A percentile compares a stretch with the other conserved stretches of the same genome.
phyloP scores from a whole-genome alignment of 2,113 vertebrate genomes.

The Coptodon bakossiorum region DNA sequence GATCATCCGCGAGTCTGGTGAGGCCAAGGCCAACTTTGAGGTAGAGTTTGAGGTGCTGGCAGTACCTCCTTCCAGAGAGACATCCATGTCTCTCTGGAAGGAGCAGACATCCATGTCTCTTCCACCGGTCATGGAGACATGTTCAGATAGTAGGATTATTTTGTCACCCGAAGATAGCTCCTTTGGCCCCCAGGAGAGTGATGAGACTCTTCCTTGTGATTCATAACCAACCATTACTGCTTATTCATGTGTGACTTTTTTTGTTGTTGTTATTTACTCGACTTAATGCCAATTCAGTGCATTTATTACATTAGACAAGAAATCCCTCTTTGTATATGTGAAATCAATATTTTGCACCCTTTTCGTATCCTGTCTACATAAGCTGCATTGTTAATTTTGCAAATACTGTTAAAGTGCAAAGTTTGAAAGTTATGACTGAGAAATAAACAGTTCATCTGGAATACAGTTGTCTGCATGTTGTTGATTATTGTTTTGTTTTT shows the following conservation, averaged over 20 bases:
- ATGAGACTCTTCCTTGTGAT: not conserved
- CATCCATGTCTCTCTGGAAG: not conserved
- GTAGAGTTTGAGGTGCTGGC: conserved; percentile 72
- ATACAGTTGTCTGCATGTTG: not conserved
- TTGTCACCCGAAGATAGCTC: fast-evolving
- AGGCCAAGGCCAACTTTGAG: conserved; percentile 78
- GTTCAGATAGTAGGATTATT: not conserved
- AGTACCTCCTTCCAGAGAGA: conserved; percentile 69
- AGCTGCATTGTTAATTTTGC: not conserved
- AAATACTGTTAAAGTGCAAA: not conserved
- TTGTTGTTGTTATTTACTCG: not conserved
- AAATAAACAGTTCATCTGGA: not conserved
- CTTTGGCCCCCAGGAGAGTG: not conserved
- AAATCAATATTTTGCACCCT: not conserved
- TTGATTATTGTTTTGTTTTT: not conserved
- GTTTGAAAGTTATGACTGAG: not conserved
- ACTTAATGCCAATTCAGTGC: not conserved
- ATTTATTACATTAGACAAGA: not conserved
- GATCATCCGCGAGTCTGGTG: conserved; percentile 74
- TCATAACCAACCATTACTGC: not conserved
- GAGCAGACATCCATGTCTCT: not conserved
- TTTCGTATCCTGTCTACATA: not conserved
- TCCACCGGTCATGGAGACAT: not conserved
- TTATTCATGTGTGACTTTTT: not conserved
- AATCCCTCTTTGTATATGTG: not conserved